These are phyloP conservation scores for Cyclopterus lumpus DNA, from an alignment of 2,797 vertebrate species.

Conservation along the genomic window DNA sequence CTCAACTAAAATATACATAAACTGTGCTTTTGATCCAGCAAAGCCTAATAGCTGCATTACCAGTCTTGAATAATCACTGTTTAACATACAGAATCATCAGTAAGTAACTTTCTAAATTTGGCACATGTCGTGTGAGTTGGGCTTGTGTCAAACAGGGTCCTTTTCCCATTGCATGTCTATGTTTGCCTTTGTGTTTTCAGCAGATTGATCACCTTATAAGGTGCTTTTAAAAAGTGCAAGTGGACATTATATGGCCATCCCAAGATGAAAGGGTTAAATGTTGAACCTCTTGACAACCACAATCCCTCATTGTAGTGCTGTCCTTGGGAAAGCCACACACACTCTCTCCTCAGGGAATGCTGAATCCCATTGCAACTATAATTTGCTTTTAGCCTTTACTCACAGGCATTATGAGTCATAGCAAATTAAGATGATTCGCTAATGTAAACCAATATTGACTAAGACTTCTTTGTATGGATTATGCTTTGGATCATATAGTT, in stretches of 20 bases:
- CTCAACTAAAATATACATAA: background rate
- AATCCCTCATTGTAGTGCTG: conserved; percentile 21
- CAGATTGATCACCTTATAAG: conserved; percentile 71
- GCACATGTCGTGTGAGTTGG: conserved; percentile 38
- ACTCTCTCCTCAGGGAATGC: background rate
- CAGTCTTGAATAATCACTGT: conserved; percentile 13
- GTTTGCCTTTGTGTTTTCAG: conserved; percentile 67
- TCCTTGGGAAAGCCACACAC: conserved; percentile 46
- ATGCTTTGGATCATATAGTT: background rate
- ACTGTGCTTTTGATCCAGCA: background rate
- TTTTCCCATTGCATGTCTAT: conserved; percentile 69
- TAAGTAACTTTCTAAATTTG: conserved; percentile 27
- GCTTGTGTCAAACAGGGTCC: conserved; percentile 37
- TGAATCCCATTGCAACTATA: conserved; percentile 7
- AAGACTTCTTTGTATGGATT: conserved; percentile 4
- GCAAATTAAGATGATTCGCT: background rate
- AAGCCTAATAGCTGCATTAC: background rate
- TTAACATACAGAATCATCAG: conserved; percentile 7
- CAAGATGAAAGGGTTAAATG: conserved; percentile 36
- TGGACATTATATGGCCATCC: conserved; percentile 27
- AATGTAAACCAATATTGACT: background rate
- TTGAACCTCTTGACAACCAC: conserved; percentile 33
- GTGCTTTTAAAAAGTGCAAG: conserved; percentile 52
- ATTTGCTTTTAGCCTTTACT: conserved; percentile 12
- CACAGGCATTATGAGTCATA: conserved; percentile 31